Percentiles rank a stretch among this genome's conserved stretches.
Conservation (phyloP, 1,140 invertebrate species). For the Spodoptera frugiperda region DNA sequence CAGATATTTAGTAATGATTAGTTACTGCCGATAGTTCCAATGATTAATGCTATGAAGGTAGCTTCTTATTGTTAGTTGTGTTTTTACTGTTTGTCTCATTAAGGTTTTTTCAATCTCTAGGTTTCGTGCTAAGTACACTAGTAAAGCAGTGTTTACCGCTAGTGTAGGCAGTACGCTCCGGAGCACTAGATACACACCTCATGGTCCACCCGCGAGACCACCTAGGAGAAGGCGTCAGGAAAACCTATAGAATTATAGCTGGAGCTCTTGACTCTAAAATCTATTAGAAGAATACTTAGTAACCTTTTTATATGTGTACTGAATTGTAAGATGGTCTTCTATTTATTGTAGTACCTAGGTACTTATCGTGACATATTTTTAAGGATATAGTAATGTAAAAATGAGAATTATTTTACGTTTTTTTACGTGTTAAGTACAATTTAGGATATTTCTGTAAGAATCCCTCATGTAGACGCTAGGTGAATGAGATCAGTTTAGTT, state of each 20-base stretch:
- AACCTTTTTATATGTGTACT: conserved; percentile 80
- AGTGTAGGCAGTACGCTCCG: conserved; percentile 86
- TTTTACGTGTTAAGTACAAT: conserved; percentile 82
- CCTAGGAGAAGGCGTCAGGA: conserved; percentile 84
- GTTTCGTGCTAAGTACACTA: conserved; percentile 86
- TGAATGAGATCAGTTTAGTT: conserved; percentile 63
- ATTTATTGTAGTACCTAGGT: conserved; percentile 85
- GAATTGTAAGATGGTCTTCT: conserved; percentile 82
- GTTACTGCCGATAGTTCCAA: conserved; percentile 62
- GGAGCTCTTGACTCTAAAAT: conserved; percentile 68
- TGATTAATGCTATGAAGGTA: conserved; percentile 82
- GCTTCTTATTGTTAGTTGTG: conserved; percentile 61
- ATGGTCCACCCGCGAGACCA: conserved; percentile 82
- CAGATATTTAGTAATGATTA: conserved; percentile 48
- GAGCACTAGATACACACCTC: conserved; percentile 83
- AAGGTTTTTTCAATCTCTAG: conserved; percentile 86
- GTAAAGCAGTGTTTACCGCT: conserved; percentile 85
- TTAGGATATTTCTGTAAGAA: conserved; percentile 79
- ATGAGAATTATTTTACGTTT: conserved; percentile 68
- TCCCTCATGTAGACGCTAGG: conserved; percentile 75
- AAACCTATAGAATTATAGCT: conserved; percentile 77
- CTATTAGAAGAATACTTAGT: conserved; percentile 78
- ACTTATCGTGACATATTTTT: conserved; percentile 81
- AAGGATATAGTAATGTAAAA: conserved; percentile 78
- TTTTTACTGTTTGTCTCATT: conserved; percentile 73